phyloP scores from a whole-genome alignment of 92 coral and sea anemone species.

The Pocillopora grandis region DNA sequence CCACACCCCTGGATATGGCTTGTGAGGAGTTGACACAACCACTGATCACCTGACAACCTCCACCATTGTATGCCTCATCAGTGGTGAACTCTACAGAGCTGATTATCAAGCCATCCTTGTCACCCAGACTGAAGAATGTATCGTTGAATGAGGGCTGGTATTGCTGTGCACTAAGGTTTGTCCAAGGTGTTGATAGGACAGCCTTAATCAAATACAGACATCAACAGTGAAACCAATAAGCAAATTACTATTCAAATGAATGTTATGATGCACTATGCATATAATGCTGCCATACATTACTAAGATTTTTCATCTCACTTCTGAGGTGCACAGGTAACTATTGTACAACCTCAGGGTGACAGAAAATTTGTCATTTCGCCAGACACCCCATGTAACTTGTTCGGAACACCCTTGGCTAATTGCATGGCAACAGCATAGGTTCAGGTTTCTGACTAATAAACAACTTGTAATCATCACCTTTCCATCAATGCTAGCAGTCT shows the following conservation, averaged over 20 bases:
- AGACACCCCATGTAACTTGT: no score
- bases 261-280: no score
- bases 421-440: no score
- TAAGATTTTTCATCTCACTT: no score
- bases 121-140: slow-evolving; percentile 83
- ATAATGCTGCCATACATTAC: no score
- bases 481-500: slow-evolving; percentile 78
- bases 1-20: slow-evolving; percentile 70
- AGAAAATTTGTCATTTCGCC: no score
- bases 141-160: slow-evolving; percentile 76
- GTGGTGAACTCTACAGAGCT: slow-evolving; percentile 63
- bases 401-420: no score
- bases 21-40: slow-evolving; percentile 62
- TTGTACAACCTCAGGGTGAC: no score
- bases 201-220: slow-evolving; percentile 43
- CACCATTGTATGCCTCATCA: slow-evolving; percentile 85
- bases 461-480: slow-evolving; percentile 42
- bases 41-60: slow-evolving; percentile 78
- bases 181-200: slow-evolving; percentile 76
- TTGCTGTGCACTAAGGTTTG: slow-evolving; percentile 93
- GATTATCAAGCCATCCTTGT: slow-evolving; percentile 69
- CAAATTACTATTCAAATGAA: neutral
- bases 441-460: no score
- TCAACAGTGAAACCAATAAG: neutral
- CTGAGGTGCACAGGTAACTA: no score